Percentiles rank a stretch among this genome's conserved stretches.
These are phyloP conservation scores for Morone saxatilis DNA, from an alignment of 2,113 vertebrate species.

Conservation along the genomic window DNA sequence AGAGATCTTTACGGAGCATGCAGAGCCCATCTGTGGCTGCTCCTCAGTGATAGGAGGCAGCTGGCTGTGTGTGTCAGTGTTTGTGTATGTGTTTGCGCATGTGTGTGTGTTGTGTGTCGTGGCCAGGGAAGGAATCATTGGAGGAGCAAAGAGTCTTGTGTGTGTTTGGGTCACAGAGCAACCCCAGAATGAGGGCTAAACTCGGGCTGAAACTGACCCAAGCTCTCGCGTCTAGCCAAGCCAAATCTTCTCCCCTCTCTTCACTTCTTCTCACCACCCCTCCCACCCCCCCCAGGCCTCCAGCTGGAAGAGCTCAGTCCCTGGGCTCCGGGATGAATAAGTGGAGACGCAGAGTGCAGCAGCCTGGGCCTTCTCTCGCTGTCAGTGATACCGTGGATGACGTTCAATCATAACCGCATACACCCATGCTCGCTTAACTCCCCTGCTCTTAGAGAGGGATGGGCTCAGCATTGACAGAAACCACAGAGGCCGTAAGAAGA, in stretches of 20 bases:
- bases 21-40: slow-evolving; percentile 84
- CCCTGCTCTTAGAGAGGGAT: slow-evolving; percentile 73
- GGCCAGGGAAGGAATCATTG: slow-evolving; percentile 53
- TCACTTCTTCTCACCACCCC: neutral
- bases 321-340: slow-evolving; percentile 68
- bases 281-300: slow-evolving; percentile 12
- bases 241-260: slow-evolving; percentile 20
- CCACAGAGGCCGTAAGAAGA: slow-evolving; percentile 80
- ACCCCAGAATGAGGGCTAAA: slow-evolving; percentile 69
- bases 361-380: slow-evolving; percentile 78
- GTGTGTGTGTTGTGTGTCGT: slow-evolving; percentile 47
- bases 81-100: slow-evolving; percentile 36
- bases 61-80: slow-evolving; percentile 74
- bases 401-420: slow-evolving; percentile 76
- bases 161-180: slow-evolving; percentile 72
- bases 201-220: slow-evolving; percentile 69
- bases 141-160: slow-evolving; percentile 61
- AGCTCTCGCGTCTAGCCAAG: slow-evolving; percentile 23
- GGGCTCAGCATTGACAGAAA: slow-evolving; percentile 67
- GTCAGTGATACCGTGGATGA: slow-evolving; percentile 80
- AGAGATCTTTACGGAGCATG: slow-evolving; percentile 85
- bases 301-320: slow-evolving; percentile 78
- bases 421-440: slow-evolving; percentile 68
- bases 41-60: slow-evolving; percentile 80
- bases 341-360: slow-evolving; percentile 72